A percentile compares a stretch with the other conserved stretches of the same genome.
These are phyloP conservation scores for Bettongia penicillata DNA, from an alignment of 2,113 vertebrate genomes.

Conservation along the genomic window DNA sequence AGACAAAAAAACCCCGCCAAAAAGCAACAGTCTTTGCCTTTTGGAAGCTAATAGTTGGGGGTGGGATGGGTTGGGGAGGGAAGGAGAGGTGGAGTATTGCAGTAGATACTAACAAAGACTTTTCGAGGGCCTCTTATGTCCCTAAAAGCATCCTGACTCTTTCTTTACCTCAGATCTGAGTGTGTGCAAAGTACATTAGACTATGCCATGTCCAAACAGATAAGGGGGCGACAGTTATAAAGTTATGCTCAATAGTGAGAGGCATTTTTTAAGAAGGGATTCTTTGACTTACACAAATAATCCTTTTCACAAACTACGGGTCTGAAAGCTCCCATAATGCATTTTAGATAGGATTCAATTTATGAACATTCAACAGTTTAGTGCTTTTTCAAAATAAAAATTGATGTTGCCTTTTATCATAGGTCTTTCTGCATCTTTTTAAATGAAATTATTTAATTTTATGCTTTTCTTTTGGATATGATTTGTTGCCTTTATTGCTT, in stretches of 20 bases:
- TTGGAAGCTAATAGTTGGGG: not conserved
- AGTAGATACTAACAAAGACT: not conserved
- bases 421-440: not conserved
- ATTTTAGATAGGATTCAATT: not conserved
- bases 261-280: not conserved
- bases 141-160: not conserved
- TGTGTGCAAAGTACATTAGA: not conserved
- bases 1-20: not conserved
- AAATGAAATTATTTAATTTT: not conserved
- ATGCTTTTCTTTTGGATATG: not conserved
- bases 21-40: not conserved
- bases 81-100: too few species aligned
- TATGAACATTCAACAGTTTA: not conserved
- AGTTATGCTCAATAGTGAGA: not conserved
- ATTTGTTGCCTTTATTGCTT: too few species aligned
- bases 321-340: not conserved
- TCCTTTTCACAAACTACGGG: not conserved
- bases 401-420: not conserved
- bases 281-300: not conserved
- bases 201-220: not conserved
- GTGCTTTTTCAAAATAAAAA: not conserved
- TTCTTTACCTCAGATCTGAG: not conserved
- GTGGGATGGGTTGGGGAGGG: too few species aligned
- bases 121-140: not conserved
- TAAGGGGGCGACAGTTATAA: not conserved